Base-by-base conservation (phyloP, 2,113 vertebrate genomes). In the Trogon surrucura region DNA sequence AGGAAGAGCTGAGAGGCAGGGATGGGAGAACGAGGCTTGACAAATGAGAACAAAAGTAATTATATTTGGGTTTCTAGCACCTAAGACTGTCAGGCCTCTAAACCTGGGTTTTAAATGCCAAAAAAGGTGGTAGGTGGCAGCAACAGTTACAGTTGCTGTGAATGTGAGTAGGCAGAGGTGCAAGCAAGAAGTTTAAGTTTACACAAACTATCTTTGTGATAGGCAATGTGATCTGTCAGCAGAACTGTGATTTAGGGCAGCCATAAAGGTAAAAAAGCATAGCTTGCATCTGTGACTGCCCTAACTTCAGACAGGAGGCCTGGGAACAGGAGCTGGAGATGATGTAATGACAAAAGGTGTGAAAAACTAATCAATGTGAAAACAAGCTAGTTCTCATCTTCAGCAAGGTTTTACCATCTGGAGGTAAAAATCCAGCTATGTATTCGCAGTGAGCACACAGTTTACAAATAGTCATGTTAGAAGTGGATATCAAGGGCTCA, bases 401-500 rank as follows among this genome's bases (percentile, higher is more conserved):
- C 45, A 53, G 9, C 8, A 69, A 77, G 17, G 16, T 73, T 79
- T 51, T 32, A 53, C 10, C 18, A 51, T 3, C 47, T 56, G 29
- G 16, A 79, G 16, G 19, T 53, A 51, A 83, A 82, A 29, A 79
- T 29, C 15, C 20, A 91, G n/a, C 7, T 36, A 27, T 1, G 6
- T 7, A 69, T 13, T 30, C 57, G 23, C 53, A 85, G 13, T 15
- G 13, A 77, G 45, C 74, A 60, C 15, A 51, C 11, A 89, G 13
- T 12, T 16, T 61, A n/a, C 65, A 72, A 95, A 56, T 10, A 71
- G 53, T 7, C 14, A 34, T 0, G 7, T 38, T 30, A 67, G 26
- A 64, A 32, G 22, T 23, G 23, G 23, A 8, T 77, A 70, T 15
- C 0, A 0, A 53, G 11, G 9, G 19, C 16, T 77, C 27, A 44